Conservation (phyloP, 2,113 vertebrate species). For the Panthera uncia region DNA sequence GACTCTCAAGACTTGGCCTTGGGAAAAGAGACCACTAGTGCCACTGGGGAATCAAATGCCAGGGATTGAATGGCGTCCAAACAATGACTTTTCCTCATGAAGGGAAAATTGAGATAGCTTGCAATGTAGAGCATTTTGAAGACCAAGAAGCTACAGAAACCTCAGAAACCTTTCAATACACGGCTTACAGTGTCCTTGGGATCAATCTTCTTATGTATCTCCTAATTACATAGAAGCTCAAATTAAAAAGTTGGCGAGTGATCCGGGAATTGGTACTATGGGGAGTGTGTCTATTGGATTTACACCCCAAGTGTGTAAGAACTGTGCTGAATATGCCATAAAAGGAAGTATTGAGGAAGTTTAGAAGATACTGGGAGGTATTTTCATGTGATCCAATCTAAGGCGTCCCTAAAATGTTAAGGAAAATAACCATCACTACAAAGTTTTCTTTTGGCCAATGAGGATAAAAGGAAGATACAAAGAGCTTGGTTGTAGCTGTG, state of each 20-base stretch:
- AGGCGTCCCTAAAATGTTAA: slow-evolving; percentile 24
- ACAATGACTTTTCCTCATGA: slow-evolving; percentile 84
- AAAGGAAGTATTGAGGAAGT: slow-evolving; percentile 81
- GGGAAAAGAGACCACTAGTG: slow-evolving; percentile 79
- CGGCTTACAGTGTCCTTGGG: slow-evolving; percentile 77
- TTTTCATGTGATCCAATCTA: slow-evolving; percentile 81
- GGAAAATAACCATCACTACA: not conserved
- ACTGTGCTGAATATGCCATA: slow-evolving; percentile 82
- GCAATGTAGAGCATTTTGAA: slow-evolving; percentile 85
- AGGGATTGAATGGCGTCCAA: slow-evolving; percentile 85
- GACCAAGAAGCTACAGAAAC: slow-evolving; percentile 52
- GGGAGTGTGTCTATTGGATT: slow-evolving; percentile 85
- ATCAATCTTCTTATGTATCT: slow-evolving; percentile 80
- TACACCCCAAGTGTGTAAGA: slow-evolving; percentile 82
- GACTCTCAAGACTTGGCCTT: slow-evolving; percentile 82
- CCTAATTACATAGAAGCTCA: slow-evolving; percentile 78
- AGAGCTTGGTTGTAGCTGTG: not conserved
- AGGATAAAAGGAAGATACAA: not conserved
- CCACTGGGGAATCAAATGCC: slow-evolving; percentile 77
- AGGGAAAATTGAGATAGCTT: slow-evolving; percentile 85
- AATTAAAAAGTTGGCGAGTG: slow-evolving; percentile 80
- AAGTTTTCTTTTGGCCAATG: not conserved
- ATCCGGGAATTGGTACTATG: slow-evolving; percentile 71
- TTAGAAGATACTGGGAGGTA: slow-evolving; percentile 80
- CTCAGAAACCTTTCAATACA: slow-evolving; percentile 12